Conservation (phyloP, 2,888 invertebrate genomes). For the Polyommatus icarus region DNA sequence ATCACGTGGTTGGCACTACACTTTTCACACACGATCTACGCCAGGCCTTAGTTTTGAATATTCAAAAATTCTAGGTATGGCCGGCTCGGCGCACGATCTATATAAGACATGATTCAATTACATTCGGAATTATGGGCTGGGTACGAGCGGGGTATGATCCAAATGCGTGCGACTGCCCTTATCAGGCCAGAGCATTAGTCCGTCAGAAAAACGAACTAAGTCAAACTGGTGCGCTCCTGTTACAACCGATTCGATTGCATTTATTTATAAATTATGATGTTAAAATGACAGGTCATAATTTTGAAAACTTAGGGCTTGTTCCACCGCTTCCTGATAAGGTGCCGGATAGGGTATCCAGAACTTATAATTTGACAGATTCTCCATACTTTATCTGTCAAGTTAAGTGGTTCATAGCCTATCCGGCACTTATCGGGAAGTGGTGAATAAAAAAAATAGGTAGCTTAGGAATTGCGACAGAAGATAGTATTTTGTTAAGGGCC, state of each 20-base stretch:
- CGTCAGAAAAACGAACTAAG: slow-evolving; percentile 51
- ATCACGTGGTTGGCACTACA: background rate
- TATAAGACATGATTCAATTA: slow-evolving; percentile 65
- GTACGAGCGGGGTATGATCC: slow-evolving; percentile 63
- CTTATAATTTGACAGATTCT: too few species aligned
- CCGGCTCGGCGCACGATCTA: slow-evolving; percentile 32
- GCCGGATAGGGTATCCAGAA: too few species aligned
- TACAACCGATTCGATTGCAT: slow-evolving; percentile 38
- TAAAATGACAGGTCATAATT: too few species aligned
- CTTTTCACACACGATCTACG: background rate
- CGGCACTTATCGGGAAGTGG: too few species aligned
- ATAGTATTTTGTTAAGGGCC: too few species aligned
- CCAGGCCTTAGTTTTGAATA: slow-evolving; percentile 31
- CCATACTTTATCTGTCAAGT: too few species aligned
- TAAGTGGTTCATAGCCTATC: too few species aligned
- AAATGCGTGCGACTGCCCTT: slow-evolving; percentile 60
- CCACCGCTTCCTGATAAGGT: too few species aligned
- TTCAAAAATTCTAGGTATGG: slow-evolving; percentile 38
- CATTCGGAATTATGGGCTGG: slow-evolving; percentile 56
- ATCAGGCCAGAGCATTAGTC: slow-evolving; percentile 65
- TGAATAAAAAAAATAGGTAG: too few species aligned
- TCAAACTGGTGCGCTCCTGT: slow-evolving; percentile 44
- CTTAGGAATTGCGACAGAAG: too few species aligned
- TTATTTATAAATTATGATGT: background rate
- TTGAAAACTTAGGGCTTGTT: too few species aligned